Evolutionary conservation across 1,140 invertebrate genomes (phyloP).

Genomic region (Lepidurus packardi): DNA sequence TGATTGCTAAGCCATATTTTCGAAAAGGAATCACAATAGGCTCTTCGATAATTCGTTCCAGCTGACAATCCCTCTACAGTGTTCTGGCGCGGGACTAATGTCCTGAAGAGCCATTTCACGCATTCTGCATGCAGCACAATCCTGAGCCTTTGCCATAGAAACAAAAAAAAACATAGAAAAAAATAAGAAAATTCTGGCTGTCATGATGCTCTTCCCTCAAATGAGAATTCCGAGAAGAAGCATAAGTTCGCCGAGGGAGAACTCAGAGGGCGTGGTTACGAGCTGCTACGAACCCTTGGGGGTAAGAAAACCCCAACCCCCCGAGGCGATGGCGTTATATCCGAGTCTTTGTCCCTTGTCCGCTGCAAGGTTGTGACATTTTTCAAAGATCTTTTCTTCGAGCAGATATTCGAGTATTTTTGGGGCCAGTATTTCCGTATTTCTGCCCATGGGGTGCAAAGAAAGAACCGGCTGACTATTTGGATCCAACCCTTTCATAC

Average conservation of each 20-base stretch:
- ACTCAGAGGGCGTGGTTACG: background rate
- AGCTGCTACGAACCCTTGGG: background rate
- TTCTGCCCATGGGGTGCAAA: background rate
- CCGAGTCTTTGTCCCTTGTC: background rate
- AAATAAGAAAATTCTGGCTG: background rate
- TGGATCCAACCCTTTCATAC: background rate
- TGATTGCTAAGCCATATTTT: background rate
- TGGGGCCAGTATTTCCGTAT: background rate
- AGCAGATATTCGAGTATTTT: background rate
- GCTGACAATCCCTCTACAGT: background rate
- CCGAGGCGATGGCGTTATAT: background rate
- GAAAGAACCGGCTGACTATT: background rate
- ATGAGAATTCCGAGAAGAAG: slow-evolving; percentile 13
- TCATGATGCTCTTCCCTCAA: background rate
- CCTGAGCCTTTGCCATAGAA: background rate
- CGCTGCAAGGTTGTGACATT: background rate
- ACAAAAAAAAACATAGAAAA: background rate
- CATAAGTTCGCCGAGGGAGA: background rate
- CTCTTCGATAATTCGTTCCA: slow-evolving; percentile 7
- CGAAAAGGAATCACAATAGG: background rate
- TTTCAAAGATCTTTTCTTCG: background rate
- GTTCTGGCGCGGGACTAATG: slow-evolving; percentile 9
- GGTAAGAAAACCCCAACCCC: background rate
- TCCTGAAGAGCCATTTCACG: slow-evolving; percentile 16
- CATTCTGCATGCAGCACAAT: slow-evolving; percentile 2